These are phyloP conservation scores for Plagodis pulveraria DNA, from an alignment of 2,888 invertebrate genomes.

Conservation along the genomic window DNA sequence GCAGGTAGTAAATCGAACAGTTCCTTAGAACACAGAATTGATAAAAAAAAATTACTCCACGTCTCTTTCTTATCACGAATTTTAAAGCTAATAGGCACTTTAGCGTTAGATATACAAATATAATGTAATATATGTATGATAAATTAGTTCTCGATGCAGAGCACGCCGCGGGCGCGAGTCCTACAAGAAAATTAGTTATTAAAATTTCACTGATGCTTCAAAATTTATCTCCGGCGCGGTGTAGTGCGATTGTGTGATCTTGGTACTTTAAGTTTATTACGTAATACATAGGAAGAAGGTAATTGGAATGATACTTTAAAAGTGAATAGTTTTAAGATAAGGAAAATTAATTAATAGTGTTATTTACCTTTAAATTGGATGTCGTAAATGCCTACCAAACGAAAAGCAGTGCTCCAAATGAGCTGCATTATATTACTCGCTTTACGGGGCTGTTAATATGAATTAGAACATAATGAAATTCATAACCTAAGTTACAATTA, in stretches of 20 bases:
- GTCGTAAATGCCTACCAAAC: no score
- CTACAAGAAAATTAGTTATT: slow-evolving; percentile 86
- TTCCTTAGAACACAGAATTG: no score
- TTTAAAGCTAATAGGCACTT: slow-evolving; percentile 1
- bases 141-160: slow-evolving; percentile 45
- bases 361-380: no score
- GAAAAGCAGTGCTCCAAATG: no score
- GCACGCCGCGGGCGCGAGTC: slow-evolving; percentile 54
- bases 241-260: slow-evolving; percentile 39
- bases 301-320: neutral
- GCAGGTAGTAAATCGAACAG: no score
- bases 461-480: no score
- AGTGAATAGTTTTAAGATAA: neutral
- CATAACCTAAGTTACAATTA: no score
- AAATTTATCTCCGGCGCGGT: slow-evolving; percentile 79
- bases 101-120: slow-evolving; percentile 9
- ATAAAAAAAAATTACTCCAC: no score
- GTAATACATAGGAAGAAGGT: slow-evolving; percentile 13
- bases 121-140: neutral
- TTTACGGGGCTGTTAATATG: no score
- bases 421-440: no score
- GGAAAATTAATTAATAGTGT: no score
- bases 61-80: no score
- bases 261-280: slow-evolving; percentile 55
- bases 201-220: slow-evolving; percentile 84